Percentiles rank a stretch among this genome's conserved stretches.
These are phyloP conservation scores for Panonychus citri DNA, from an alignment of 1,140 invertebrate genomes.

Conservation along the genomic window DNA sequence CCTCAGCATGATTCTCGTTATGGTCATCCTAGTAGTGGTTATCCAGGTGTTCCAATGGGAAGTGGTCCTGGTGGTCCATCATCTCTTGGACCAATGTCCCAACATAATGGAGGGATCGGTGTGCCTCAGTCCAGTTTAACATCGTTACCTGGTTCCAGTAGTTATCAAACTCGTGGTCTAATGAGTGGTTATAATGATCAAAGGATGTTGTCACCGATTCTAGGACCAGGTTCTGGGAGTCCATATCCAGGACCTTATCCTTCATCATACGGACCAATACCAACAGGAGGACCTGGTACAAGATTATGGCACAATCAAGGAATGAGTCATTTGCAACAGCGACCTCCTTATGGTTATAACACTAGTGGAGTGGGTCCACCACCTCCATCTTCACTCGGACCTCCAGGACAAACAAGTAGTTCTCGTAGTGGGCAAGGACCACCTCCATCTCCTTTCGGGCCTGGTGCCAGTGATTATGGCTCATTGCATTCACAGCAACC, in stretches of 20 bases:
- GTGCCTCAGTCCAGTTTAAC: not conserved
- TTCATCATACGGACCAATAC: not conserved
- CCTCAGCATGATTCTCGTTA: not conserved
- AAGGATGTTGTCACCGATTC: conserved; percentile 2
- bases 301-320: conserved; percentile 8
- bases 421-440: not conserved
- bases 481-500: not conserved
- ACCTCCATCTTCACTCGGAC: not conserved
- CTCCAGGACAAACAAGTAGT: not conserved
- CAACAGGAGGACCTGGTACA: not conserved
- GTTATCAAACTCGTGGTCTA: conserved; percentile 1
- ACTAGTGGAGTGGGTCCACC: not conserved
- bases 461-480: conserved; percentile 2
- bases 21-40: not conserved
- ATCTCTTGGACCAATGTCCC: not conserved
- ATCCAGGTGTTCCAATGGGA: conserved; percentile 4
- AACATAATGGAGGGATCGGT: not conserved
- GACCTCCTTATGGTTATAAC: conserved; percentile 2
- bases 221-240: not conserved
- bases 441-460: not conserved
- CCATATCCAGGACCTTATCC: not conserved
- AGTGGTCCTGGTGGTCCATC: not conserved
- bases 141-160: not conserved
- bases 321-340: conserved; percentile 6
- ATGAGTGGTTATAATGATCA: conserved; percentile 8